These are phyloP conservation scores for Holothuria glaberrima DNA, from an alignment of 35 echinoderm and acorn worm genomes.

Conservation along the genomic window DNA sequence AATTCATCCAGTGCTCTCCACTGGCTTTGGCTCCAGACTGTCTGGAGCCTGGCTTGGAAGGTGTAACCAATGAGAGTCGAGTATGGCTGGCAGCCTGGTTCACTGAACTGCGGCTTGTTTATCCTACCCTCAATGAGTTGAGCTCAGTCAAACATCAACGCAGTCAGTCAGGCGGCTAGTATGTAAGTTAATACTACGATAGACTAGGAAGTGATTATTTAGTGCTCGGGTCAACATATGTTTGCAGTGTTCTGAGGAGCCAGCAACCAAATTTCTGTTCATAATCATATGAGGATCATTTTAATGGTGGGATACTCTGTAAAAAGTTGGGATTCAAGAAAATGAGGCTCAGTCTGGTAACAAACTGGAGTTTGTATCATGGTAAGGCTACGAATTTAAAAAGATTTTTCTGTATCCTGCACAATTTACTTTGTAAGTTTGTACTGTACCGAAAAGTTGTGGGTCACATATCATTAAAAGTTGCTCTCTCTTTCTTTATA, in stretches of 20 bases:
- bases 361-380: constrained; percentile 52
- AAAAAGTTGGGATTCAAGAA: constrained; percentile 12
- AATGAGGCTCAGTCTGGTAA: constrained; percentile 54
- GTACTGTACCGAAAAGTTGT: not conserved
- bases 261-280: not conserved
- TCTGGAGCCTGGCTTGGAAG: constrained; percentile 56
- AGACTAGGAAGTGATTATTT: constrained; percentile 58
- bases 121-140: constrained; percentile 48
- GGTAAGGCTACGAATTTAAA: not conserved
- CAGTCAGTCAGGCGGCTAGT: constrained; percentile 50
- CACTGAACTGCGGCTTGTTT: constrained; percentile 67
- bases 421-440: not conserved
- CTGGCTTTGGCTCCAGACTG: constrained; percentile 52
- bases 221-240: constrained; percentile 58
- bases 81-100: constrained; percentile 53
- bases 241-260: constrained; percentile 50
- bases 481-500: too few relatives aligned
- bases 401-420: not conserved
- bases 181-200: constrained; percentile 57
- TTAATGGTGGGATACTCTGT: constrained; percentile 24
- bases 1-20: constrained; percentile 57
- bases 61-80: constrained; percentile 55
- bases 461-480: too few relatives aligned
- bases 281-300: constrained; percentile 22
- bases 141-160: constrained; percentile 48